Evolutionary conservation across 2,888 invertebrate species (phyloP), one percentile per base, ranked within the genome.

Genomic region (Trilocha varians): DNA sequence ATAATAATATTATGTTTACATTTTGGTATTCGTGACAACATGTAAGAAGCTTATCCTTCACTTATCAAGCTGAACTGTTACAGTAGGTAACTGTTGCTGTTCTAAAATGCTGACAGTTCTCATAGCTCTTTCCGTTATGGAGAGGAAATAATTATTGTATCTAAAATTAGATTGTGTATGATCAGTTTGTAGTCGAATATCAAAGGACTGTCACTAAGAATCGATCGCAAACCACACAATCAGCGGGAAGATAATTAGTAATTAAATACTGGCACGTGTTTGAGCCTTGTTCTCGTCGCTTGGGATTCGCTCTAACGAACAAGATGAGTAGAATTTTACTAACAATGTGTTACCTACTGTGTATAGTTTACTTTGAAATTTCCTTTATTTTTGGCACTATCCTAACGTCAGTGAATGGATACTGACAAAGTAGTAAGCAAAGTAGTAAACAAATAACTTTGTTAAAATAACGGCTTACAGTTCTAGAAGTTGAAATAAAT

Each of bases 191-290:
- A 25, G 25, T 4, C 11, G 11, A 33, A 39, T 39, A 39, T 34
- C 33, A 42, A 45, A 42, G 14, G 37, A 36, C 25, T 25, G 25
- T 25, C 25, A 25, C 34, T 42, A n/a, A 42, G 38, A 51, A 52
- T 53, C 52, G 47, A 53, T 43, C 43, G 45, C 34, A 39, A 48
- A 39, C 48, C 55, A 44, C 34, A 43, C 36, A 34, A 45, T 41
- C 16, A 16, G 16, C 42, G 34, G 43, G 37, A 36, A 46, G 46
- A 18, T 53, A 53, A 50, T 58, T 50, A 52, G 32, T 34, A 39
- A 37, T 44, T 16, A 39, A 39, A 42, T 18, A 17, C 36, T 32
- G 35, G 38, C 36, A 34, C 36, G 32, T 42, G 42, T 41, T 40
- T 40, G 17, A 32, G 37, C 36, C 34, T 33, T 39, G 41, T 42